phyloP scores from a whole-genome alignment of 2,888 invertebrate species.

The Aquatica leii region DNA sequence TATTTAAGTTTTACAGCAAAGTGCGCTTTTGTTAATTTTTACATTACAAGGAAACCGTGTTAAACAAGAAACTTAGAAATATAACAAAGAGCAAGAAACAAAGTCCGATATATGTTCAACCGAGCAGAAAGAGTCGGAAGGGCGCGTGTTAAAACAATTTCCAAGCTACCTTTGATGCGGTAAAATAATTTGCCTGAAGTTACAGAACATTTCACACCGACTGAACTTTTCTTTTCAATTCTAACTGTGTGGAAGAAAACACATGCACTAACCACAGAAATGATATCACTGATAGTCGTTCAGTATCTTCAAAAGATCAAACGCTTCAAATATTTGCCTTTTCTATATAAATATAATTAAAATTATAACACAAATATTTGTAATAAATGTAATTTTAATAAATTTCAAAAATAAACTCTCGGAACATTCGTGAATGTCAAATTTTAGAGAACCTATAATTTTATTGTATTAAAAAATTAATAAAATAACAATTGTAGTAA shows the following conservation, averaged over 20 bases:
- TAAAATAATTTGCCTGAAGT: constrained; percentile 58
- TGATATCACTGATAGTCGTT: constrained; percentile 39
- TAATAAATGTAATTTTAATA: no score
- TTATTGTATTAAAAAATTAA: no score
- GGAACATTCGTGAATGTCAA: no score
- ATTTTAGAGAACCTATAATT: no score
- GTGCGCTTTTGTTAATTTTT: not conserved
- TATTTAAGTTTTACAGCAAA: not conserved
- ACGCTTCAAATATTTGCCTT: no score
- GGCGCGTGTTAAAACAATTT: constrained; percentile 57
- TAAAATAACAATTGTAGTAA: no score
- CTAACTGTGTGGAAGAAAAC: constrained; percentile 43
- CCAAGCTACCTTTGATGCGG: constrained; percentile 55
- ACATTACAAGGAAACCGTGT: constrained; percentile 24
- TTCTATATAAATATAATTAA: no score
- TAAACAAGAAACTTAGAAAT: constrained; percentile 22
- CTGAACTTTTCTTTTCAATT: constrained; percentile 51
- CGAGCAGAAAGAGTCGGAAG: constrained; percentile 47
- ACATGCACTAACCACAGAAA: constrained; percentile 30
- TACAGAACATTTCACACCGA: constrained; percentile 56
- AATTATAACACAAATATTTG: no score
- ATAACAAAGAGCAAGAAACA: constrained; percentile 38
- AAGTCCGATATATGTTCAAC: constrained; percentile 39
- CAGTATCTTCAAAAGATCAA: constrained; percentile 19
- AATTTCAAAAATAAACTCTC: no score